Conservation (phyloP, 2,888 invertebrate genomes). For the Metallyticus violacea region DNA sequence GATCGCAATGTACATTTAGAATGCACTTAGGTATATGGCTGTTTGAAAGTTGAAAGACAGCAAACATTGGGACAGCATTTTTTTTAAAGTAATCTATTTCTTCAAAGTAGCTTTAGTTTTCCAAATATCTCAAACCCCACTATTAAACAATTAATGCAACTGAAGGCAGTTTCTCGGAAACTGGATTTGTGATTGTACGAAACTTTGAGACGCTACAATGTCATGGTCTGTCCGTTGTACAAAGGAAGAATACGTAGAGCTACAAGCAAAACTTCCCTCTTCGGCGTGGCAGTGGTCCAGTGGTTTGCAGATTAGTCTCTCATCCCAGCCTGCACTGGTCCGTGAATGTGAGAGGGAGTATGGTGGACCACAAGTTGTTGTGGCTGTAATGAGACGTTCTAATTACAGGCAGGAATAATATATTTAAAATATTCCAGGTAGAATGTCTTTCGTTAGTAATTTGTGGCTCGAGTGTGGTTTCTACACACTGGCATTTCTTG, state of each 20-base stretch:
- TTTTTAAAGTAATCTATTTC: too few species aligned
- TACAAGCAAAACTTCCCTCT: neutral
- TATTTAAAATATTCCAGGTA: neutral
- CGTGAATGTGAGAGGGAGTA: neutral
- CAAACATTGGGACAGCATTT: too few species aligned
- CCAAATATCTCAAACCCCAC: too few species aligned
- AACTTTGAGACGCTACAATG: too few species aligned
- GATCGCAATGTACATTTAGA: too few species aligned
- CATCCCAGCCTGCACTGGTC: neutral
- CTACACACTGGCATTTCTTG: neutral
- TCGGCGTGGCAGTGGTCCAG: neutral
- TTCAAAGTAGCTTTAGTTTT: too few species aligned
- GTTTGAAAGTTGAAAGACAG: too few species aligned
- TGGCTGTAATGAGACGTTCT: neutral
- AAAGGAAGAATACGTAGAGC: accelerated
- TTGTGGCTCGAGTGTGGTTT: neutral
- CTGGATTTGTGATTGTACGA: too few species aligned
- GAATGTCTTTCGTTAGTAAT: neutral
- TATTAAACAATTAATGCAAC: too few species aligned
- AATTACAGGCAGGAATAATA: neutral
- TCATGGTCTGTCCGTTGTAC: too few species aligned
- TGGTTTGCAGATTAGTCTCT: neutral
- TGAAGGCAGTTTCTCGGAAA: too few species aligned
- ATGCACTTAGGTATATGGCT: too few species aligned
- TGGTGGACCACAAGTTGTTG: neutral